phyloP scores from a whole-genome alignment of 2,888 invertebrate species.

The Lysandra coridon region DNA sequence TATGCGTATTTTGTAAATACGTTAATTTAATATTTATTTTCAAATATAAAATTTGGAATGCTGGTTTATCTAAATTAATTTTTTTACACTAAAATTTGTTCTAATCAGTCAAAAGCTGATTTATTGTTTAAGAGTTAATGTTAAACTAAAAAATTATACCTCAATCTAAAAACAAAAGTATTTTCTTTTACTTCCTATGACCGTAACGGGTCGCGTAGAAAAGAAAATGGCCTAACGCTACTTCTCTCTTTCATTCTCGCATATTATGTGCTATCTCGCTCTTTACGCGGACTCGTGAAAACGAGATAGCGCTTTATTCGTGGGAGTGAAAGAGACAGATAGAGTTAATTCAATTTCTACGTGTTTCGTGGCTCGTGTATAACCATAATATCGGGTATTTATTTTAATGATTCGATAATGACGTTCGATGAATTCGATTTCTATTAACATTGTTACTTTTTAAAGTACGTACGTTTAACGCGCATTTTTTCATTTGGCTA shows the following conservation, averaged over 20 bases:
- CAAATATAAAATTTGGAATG: conserved; percentile 20
- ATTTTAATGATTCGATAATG: background rate
- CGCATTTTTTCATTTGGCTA: background rate
- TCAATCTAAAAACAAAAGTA: background rate
- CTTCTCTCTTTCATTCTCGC: too few relatives aligned
- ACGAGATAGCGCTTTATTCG: too few relatives aligned
- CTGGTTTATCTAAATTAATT: background rate
- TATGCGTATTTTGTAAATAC: background rate
- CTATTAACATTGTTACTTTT: background rate
- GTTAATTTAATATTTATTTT: background rate
- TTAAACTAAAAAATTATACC: background rate
- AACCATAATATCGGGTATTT: background rate
- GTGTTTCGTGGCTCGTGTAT: too few relatives aligned
- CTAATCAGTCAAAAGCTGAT: conserved; percentile 5
- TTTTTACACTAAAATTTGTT: background rate
- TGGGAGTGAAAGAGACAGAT: too few relatives aligned
- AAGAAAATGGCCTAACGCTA: too few relatives aligned
- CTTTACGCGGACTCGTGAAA: too few relatives aligned
- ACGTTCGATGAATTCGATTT: background rate
- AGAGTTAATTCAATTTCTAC: too few relatives aligned
- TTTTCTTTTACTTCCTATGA: too few relatives aligned
- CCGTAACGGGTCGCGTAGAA: too few relatives aligned
- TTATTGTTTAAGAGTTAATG: background rate
- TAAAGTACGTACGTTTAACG: background rate
- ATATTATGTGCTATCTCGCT: too few relatives aligned